phyloP scores from a whole-genome alignment of 2,888 invertebrate genomes.

The Cordilura impudica region DNA sequence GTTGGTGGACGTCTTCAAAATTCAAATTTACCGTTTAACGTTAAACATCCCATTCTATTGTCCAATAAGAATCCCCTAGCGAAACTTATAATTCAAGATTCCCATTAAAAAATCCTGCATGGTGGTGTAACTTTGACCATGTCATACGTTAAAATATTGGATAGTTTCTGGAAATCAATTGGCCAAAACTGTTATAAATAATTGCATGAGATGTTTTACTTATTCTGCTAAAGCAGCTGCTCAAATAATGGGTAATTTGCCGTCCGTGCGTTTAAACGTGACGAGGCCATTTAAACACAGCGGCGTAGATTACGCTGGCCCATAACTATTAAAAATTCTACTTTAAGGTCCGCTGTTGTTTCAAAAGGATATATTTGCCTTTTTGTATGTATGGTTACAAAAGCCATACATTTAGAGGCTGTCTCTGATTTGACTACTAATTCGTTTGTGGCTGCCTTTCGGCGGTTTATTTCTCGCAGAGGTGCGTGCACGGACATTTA shows the following conservation, averaged over 20 bases:
- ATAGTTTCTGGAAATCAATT: constrained; percentile 26
- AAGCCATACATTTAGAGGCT: not conserved
- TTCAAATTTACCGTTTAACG: not conserved
- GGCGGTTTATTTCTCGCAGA: constrained; percentile 42
- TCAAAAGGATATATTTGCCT: constrained; percentile 40
- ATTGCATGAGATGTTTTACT: constrained; percentile 44
- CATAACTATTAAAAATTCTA: constrained; percentile 55
- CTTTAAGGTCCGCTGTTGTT: constrained; percentile 3
- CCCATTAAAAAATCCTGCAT: constrained; percentile 8
- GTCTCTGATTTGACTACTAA: constrained; percentile 52
- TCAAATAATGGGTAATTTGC: constrained; percentile 30
- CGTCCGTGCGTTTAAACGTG: not conserved
- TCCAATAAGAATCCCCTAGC: constrained; percentile 16
- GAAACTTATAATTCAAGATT: constrained; percentile 5
- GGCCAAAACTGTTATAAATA: constrained; percentile 12
- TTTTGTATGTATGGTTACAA: not conserved
- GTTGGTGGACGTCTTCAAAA: too few relatives aligned
- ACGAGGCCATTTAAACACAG: constrained; percentile 49
- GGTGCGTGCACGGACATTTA: constrained; percentile 45
- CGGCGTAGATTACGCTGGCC: constrained; percentile 64
- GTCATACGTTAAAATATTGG: constrained; percentile 40
- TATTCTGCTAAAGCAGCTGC: constrained; percentile 6
- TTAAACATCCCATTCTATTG: not conserved
- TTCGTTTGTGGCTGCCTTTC: constrained; percentile 61
- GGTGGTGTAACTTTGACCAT: constrained; percentile 22